A percentile compares a stretch with the other conserved stretches of the same genome.
Conservation (phyloP, 2,888 invertebrate genomes). For the Drosophila helvetica region DNA sequence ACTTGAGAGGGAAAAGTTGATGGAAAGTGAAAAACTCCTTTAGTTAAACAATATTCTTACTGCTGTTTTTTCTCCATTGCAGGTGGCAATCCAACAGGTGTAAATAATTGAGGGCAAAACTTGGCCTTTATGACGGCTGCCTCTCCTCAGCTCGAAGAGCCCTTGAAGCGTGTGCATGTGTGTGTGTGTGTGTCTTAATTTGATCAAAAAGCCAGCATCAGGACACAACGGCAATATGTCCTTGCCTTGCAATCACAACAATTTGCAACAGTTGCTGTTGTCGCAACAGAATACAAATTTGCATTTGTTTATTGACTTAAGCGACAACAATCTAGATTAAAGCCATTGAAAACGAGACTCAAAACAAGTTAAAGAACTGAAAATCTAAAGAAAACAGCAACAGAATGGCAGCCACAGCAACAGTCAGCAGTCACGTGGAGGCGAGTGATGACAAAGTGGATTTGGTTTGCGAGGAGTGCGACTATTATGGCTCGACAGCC, state of each 20-base stretch:
- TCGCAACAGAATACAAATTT: constrained; percentile 31
- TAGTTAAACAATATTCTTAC: constrained; percentile 34
- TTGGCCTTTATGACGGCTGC: constrained; percentile 22
- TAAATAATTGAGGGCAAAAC: constrained; percentile 41
- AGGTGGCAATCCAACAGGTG: constrained; percentile 39
- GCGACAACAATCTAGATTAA: constrained; percentile 3
- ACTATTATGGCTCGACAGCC: constrained; percentile 55
- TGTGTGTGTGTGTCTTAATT: constrained; percentile 7
- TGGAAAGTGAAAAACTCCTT: constrained; percentile 32
- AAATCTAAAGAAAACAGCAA: neutral
- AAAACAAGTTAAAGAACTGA: neutral
- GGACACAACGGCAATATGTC: constrained; percentile 30
- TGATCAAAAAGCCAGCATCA: constrained; percentile 3
- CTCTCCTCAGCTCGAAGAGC: neutral
- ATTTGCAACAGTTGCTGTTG: constrained; percentile 27
- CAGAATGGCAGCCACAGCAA: constrained; percentile 69
- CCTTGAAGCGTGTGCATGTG: constrained; percentile 19
- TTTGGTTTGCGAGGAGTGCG: constrained; percentile 62
- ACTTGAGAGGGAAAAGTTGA: constrained; percentile 39
- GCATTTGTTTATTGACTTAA: constrained; percentile 34
- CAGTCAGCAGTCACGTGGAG: constrained; percentile 67
- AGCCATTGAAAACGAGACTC: neutral
- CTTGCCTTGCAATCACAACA: constrained; percentile 15
- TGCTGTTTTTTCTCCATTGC: constrained; percentile 29
- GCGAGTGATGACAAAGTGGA: constrained; percentile 43